A percentile compares a stretch with the other conserved stretches of the same genome.
These are phyloP conservation scores for Acromyrmex heyeri DNA, from an alignment of 1,140 invertebrate species.

Conservation along the genomic window DNA sequence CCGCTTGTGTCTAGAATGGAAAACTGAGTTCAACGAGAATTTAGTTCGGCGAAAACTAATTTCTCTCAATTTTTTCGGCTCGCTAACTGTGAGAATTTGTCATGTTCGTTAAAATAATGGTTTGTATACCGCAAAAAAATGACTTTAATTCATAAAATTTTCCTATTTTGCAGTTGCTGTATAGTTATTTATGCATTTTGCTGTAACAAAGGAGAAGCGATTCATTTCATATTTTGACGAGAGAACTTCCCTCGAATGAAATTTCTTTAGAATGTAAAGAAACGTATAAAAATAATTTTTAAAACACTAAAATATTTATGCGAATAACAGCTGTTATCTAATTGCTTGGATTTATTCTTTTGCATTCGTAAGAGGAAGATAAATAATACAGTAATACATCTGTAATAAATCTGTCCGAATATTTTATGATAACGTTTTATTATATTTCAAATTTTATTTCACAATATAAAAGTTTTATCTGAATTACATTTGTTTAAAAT, in stretches of 20 bases:
- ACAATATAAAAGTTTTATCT: background rate
- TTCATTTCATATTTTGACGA: background rate
- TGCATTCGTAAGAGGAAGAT: background rate
- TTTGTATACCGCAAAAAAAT: constrained; percentile 3
- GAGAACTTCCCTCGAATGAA: background rate
- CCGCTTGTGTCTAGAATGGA: background rate
- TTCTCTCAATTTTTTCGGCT: background rate
- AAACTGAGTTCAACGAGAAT: constrained; percentile 22
- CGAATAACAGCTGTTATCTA: background rate
- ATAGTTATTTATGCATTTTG: background rate
- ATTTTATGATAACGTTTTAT: background rate
- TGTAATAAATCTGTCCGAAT: background rate
- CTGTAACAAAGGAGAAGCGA: background rate
- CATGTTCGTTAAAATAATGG: constrained; percentile 1
- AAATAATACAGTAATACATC: background rate
- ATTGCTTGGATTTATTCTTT: background rate
- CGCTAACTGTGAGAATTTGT: background rate
- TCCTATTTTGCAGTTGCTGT: background rate
- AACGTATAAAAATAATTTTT: background rate
- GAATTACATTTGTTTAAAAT: background rate
- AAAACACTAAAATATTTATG: background rate
- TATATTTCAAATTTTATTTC: background rate
- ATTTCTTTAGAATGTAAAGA: background rate
- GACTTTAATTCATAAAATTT: background rate
- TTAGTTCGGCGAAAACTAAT: background rate